Evolutionary conservation across 2,797 vertebrate species (phyloP).

Genomic region (Pangasius sanitwongsei): DNA sequence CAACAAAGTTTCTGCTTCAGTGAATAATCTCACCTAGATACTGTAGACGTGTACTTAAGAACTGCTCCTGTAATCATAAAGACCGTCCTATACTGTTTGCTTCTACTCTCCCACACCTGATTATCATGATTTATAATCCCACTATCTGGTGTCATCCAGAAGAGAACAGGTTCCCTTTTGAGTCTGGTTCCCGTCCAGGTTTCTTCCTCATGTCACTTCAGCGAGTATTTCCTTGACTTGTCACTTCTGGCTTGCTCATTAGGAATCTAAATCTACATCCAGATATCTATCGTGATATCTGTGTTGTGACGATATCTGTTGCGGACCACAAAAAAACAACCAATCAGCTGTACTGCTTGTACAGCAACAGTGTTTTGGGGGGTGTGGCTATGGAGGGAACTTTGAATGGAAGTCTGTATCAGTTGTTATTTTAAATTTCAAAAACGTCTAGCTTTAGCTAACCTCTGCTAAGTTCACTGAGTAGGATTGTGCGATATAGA

Average conservation of each 20-base stretch:
- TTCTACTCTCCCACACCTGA: background rate
- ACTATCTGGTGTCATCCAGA: background rate
- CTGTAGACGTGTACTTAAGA: background rate
- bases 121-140: background rate
- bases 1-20: background rate
- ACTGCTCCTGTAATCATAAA: background rate
- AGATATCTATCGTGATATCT: background rate
- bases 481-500: background rate
- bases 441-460: background rate
- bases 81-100: background rate
- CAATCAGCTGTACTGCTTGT: background rate
- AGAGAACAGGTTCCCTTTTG: background rate
- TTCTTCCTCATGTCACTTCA: background rate
- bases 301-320: background rate
- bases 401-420: background rate
- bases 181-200: background rate
- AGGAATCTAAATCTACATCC: background rate
- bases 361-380: background rate
- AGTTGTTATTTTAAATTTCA: background rate
- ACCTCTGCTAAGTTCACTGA: background rate
- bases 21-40: background rate
- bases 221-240: background rate
- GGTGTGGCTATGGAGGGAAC: background rate
- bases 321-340: background rate
- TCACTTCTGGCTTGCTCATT: background rate